phyloP scores from a whole-genome alignment of 92 coral and sea anemone genomes.

The Zoanthus gigantus region DNA sequence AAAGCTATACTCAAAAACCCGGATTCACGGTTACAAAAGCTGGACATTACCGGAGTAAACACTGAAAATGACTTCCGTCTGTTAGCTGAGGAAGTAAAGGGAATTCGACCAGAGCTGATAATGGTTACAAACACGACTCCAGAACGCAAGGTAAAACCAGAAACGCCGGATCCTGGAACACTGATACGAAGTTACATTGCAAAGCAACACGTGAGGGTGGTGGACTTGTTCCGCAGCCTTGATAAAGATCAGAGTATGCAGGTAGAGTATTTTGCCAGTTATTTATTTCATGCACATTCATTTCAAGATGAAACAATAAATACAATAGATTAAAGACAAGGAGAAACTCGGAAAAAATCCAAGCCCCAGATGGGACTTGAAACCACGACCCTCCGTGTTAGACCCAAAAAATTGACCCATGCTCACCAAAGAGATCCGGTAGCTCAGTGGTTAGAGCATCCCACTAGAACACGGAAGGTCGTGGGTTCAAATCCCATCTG shows the following conservation, averaged over 20 bases:
- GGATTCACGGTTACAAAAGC: conserved; percentile 64
- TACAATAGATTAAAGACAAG: no score
- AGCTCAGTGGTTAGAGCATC: no score
- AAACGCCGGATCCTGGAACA: conserved; percentile 81
- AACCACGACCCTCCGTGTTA: no score
- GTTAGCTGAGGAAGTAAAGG: conserved; percentile 64
- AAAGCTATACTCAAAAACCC: conserved; percentile 70
- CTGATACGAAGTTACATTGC: conserved; percentile 85
- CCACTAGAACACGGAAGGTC: no score
- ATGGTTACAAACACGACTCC: conserved; percentile 76
- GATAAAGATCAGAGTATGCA: conserved; percentile 93
- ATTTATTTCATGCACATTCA: no score
- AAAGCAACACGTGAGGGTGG: conserved; percentile 81
- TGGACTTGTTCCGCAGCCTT: conserved; percentile 79
- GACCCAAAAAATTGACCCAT: no score
- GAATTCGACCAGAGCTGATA: conserved; percentile 58
- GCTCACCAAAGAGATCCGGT: no score
- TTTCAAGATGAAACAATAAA: background rate
- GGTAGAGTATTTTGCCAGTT: background rate
- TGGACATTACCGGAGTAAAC: conserved; percentile 73
- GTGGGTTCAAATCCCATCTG: no score
- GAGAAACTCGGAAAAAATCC: no score
- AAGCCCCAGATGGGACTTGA: no score
- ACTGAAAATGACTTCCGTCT: conserved; percentile 69
- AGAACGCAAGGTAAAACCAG: conserved; percentile 58